Base-by-base conservation (phyloP, 2,797 vertebrate genomes). In the Catamblyrhynchus diadema region DNA sequence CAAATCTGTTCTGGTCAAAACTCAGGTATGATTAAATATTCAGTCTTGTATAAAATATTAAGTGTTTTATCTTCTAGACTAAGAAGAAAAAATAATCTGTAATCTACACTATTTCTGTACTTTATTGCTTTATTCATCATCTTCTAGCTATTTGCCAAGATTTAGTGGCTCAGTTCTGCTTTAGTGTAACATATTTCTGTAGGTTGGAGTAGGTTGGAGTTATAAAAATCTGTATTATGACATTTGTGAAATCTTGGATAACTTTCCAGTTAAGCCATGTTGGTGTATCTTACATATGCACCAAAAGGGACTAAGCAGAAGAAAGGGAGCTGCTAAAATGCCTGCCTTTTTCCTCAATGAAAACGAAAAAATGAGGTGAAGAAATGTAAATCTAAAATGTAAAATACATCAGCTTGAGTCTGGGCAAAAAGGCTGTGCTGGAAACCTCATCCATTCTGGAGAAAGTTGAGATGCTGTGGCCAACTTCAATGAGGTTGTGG, bases 211-310 rank as follows among this genome's bases (percentile, higher is more conserved):
- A 97, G 91, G 94, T 85, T 94, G 93, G 92, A 94, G 95, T 95
- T 97, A 95, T 86, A 96, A 96, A 96, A 96, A 96, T 95, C 82
- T 89, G 87, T 93, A 97, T 96, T 96, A 81, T 94, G 94, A 86
- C 92, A 96, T 91, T 84, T 95, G 81, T 94, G 92, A 96, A 95
- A 94, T 92, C 86, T 96, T 94, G 89, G 94, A 91, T 94, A 92
- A 85, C 91, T 95, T 88, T 92, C 35, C 72, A 75, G 75, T 92
- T 65, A 79, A 97, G 89, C 92, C 73, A 66, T 74, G 70, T 54
- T 94, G 84, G 39, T 85, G 44, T 75, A 27, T 72, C 69, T 94
- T 90, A 39, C 47, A 45, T 87, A 81, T 56, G 73, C 86, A 89
- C 50, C 72, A 73, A 86, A 79, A 94, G 66, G 66, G 65, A 67